Evolutionary conservation across 2,113 vertebrate species (phyloP).

Genomic region (Rhineura floridana): DNA sequence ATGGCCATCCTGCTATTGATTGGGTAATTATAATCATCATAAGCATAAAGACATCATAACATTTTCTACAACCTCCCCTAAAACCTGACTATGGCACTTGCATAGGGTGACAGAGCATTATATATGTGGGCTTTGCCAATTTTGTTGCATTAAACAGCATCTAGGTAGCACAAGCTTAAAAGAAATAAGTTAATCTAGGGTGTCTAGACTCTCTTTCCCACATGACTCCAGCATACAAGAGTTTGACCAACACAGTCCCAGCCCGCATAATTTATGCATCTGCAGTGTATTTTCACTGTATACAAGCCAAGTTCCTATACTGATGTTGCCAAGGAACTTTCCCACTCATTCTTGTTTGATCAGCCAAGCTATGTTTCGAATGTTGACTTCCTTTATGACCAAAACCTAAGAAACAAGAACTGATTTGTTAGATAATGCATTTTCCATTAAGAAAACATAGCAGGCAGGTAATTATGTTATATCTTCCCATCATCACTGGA

Average conservation of each 20-base stretch:
- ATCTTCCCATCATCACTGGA: not conserved
- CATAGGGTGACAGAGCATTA: slow-evolving; percentile 9
- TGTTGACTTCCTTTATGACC: slow-evolving; percentile 43
- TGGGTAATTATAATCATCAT: not conserved
- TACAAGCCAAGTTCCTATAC: slow-evolving; percentile 64
- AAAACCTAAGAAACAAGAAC: slow-evolving; percentile 41
- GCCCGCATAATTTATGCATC: slow-evolving; percentile 69
- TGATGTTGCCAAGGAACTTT: slow-evolving; percentile 69
- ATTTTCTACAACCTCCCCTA: not conserved
- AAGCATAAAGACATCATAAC: not conserved
- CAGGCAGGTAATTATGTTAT: slow-evolving; percentile 24
- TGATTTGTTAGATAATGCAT: slow-evolving; percentile 49
- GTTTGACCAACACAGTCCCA: slow-evolving; percentile 60
- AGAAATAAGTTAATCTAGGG: slow-evolving; percentile 51
- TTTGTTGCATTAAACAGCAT: slow-evolving; percentile 39
- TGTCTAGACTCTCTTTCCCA: slow-evolving; percentile 71
- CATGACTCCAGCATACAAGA: slow-evolving; percentile 56
- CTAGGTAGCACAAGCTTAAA: slow-evolving; percentile 52
- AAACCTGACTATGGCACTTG: not conserved
- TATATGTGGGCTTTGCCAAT: not conserved
- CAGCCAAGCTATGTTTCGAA: slow-evolving; percentile 46
- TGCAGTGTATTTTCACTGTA: slow-evolving; percentile 70
- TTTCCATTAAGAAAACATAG: slow-evolving; percentile 36
- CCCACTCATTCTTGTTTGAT: slow-evolving; percentile 55
- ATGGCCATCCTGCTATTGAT: not conserved